These are phyloP conservation scores for Philereme vetulata DNA, from an alignment of 2,888 invertebrate genomes.

Conservation along the genomic window DNA sequence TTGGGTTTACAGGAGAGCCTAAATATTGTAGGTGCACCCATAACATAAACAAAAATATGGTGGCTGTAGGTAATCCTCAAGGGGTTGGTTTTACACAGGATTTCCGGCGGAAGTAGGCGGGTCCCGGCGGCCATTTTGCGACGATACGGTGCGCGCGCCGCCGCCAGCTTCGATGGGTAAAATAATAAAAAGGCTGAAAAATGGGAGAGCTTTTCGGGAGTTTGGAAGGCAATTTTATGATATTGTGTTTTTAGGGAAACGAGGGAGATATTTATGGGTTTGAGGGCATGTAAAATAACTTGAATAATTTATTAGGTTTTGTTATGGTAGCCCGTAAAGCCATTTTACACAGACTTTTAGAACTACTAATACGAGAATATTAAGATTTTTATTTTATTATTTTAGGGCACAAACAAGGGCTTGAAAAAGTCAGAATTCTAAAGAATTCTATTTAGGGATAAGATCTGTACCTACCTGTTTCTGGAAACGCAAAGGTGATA, in stretches of 20 bases:
- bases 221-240: conserved; percentile 21
- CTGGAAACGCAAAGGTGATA: too few relatives aligned
- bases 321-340: background rate
- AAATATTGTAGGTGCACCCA: conserved; percentile 11
- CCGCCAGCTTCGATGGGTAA: conserved; percentile 52
- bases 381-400: too few relatives aligned
- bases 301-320: conserved; percentile 10
- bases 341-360: background rate
- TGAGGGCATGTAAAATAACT: conserved; percentile 6
- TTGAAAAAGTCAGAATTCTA: too few relatives aligned
- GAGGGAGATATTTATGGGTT: conserved; percentile 8
- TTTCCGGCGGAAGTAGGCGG: conserved; percentile 79
- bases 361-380: too few relatives aligned
- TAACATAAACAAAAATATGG: conserved; percentile 37
- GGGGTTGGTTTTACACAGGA: conserved; percentile 50
- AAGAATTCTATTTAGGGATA: too few relatives aligned
- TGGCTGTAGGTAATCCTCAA: conserved; percentile 47
- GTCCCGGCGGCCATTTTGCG: conserved; percentile 68
- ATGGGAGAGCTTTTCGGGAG: conserved; percentile 42
- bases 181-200: conserved; percentile 50
- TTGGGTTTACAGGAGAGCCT: conserved; percentile 1
- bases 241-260: conserved; percentile 17
- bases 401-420: too few relatives aligned
- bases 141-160: conserved; percentile 57
- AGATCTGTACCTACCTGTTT: too few relatives aligned